Conservation (phyloP, 2,797 vertebrate species). For the Gymnoscopelus microlampas region DNA sequence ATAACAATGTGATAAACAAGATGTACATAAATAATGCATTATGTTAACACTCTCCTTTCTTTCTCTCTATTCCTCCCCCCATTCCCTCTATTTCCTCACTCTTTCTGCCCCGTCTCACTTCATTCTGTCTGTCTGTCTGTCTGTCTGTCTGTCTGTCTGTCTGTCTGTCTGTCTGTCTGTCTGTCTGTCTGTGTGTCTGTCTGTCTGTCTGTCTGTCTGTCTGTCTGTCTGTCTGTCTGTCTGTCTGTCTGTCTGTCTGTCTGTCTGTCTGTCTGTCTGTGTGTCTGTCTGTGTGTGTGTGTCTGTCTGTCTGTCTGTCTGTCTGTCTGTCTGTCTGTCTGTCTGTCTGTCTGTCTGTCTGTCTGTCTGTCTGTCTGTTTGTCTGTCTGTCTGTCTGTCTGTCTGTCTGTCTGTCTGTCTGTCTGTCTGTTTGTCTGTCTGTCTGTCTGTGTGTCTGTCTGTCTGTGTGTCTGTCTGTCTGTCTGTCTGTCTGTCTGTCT, state of each 20-base stretch:
- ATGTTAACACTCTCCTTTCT: background rate
- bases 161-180: conserved; percentile 1
- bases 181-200: conserved; percentile 47
- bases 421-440: conserved; percentile 33
- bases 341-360: conserved; percentile 46
- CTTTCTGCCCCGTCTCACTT: background rate
- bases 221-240: conserved; percentile 9
- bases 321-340: conserved; percentile 47
- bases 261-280: conserved; percentile 20
- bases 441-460: conserved; percentile 47
- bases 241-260: conserved; percentile 49
- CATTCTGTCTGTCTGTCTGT: conserved; percentile 15
- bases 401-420: conserved; percentile 33
- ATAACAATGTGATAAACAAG: too few relatives aligned
- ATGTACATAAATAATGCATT: too few relatives aligned
- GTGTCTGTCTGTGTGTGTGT: too few relatives aligned
- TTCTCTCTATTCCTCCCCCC: conserved; percentile 6
- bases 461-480: conserved; percentile 49
- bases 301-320: conserved; percentile 2
- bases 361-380: conserved; percentile 8
- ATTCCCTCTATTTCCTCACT: background rate
- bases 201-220: conserved; percentile 52
- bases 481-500: background rate
- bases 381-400: conserved; percentile 49
- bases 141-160: background rate